Base-by-base conservation (phyloP, 1,140 invertebrate genomes). In the Zaprionus nigranus region DNA sequence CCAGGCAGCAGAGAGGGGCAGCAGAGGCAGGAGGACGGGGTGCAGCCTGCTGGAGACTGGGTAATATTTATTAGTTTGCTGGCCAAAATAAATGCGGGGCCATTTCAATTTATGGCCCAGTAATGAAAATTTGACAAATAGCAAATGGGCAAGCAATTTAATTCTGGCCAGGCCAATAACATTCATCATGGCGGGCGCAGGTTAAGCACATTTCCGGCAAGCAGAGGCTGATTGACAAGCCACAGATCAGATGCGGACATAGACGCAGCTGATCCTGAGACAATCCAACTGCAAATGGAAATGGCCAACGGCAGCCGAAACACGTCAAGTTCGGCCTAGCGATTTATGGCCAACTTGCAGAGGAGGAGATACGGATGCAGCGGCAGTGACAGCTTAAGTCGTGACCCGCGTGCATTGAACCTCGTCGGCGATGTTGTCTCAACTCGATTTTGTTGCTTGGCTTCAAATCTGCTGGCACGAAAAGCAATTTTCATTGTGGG, bases 101-200 rank as follows among this genome's bases (percentile, higher is more conserved):
- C 74, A 87, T 73, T 82, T 77, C 67, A 78, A 87, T 88, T 87
- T 87, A 87, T 87, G 84, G 74, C 80, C 74, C 66, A 69, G 69
- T 87, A 88, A 84, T 87, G 84, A 84, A 87, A 88, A 88, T 87
- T 88, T 87, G 84, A 87, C 84, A 87, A 87, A 87, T 87, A 75
- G 84, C 84, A 87, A 87, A 87, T 88, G 78, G 81, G 60, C 46
- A 77, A 66, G 73, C 80, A 71, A 75, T 67, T 64, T 58, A 43
- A 68, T 79, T 53, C 64, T 79, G 22, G 38, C 40, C 72, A 58
- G 24, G 59, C 76, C 76, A 86, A 86, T 82, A 65, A 67, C 82
- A 86, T 86, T 59, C 67, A 85, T 85, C 79, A 86, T 75, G 65
- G 57, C 30, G 2, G 30, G 30, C 30, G 59, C 51, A 24, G 20